Evolutionary conservation across 2,113 vertebrate genomes (phyloP), one percentile per base, ranked within the genome.

Genomic region (Xenopus borealis): DNA sequence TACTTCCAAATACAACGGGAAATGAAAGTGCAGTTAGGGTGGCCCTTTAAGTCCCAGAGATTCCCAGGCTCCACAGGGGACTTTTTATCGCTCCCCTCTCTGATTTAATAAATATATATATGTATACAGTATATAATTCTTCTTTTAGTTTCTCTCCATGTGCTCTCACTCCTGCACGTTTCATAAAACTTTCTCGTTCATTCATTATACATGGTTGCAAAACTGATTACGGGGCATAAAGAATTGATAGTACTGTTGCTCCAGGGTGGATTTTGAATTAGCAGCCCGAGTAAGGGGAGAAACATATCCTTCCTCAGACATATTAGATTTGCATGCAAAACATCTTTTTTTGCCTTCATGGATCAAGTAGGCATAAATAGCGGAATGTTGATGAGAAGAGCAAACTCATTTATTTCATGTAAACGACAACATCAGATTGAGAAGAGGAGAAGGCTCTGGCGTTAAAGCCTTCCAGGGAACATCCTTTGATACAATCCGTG

Each of bases 281-380:
- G 66, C 65, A 50, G 63, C 66, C 74, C 23, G 57, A 77, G 74
- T 62, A 77, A 55, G 61, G 74, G 61, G 44, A 70, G 67, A 77
- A 64, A 63, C 66, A 47, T 17, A 27, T 69, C 55, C 47, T 64
- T 70, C 66, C 66, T 55, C 30, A 44, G 66, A 77, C 74, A 70
- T 77, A 77, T 77, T 69, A 77, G 66, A 77, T 77, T 77, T 77
- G 74, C 74, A 77, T 77, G 74, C 74, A 77, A 77, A 77, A 77
- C 74, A 77, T 77, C 74, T 76, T 69, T 69, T 55, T 55, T 55
- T 55, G 74, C 74, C 74, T 77, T 70, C 67, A 45, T 70, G 66
- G 66, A 77, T 64, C 59, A 70, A 70, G 66, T 33, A 63, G 74
- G 74, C 74, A 77, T 70, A 77, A 77, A 77, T 77, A 70, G 74